Conservation (phyloP, 2,113 vertebrate genomes). For the Excalfactoria chinensis region DNA sequence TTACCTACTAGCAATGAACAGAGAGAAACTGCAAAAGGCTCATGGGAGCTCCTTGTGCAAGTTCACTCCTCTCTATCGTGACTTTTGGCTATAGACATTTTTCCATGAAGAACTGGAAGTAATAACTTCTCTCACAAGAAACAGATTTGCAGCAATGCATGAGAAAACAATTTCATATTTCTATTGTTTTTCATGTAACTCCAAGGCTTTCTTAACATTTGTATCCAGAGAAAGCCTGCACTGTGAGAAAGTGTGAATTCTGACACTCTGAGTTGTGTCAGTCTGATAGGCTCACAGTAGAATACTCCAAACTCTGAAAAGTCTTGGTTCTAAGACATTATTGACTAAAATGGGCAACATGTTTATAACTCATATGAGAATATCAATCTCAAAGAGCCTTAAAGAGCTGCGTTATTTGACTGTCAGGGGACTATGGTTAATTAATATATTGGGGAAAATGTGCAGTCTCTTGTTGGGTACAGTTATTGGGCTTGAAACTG, state of each 20-base stretch:
- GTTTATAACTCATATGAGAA: not conserved
- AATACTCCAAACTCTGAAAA: not conserved
- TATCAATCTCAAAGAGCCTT: not conserved
- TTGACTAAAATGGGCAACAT: not conserved
- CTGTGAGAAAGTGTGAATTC: not conserved
- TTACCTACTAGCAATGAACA: not conserved
- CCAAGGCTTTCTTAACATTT: not conserved
- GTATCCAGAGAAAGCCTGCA: not conserved
- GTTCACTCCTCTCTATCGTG: not conserved
- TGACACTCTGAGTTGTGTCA: not conserved
- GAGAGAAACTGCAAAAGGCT: not conserved
- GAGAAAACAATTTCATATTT: not conserved
- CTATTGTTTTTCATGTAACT: not conserved
- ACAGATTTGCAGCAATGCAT: not conserved
- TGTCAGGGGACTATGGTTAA: not conserved
- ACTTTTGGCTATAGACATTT: not conserved
- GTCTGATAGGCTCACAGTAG: not conserved
- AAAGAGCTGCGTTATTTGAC: not conserved
- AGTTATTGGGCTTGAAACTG: not conserved
- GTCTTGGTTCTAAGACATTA: not conserved
- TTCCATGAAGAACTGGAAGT: not conserved
- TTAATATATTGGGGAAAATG: not conserved
- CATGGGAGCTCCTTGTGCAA: not conserved
- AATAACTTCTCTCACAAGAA: not conserved
- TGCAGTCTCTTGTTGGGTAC: not conserved